Evolutionary conservation across 1,140 invertebrate genomes (phyloP).

Genomic region (Cotesia chilonis): DNA sequence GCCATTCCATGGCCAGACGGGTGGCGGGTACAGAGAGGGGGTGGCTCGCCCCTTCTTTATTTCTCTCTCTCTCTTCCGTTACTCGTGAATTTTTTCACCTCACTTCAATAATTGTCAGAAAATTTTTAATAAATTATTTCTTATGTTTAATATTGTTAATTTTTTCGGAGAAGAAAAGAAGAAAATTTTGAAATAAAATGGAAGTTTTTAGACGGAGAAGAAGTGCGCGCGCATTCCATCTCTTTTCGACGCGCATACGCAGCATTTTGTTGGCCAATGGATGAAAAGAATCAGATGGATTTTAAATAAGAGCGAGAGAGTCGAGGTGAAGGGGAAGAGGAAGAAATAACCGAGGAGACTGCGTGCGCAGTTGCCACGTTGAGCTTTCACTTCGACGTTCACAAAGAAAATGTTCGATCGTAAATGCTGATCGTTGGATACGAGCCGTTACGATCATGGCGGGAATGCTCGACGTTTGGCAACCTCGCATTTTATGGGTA

Average conservation of each 20-base stretch:
- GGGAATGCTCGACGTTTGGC: constrained; percentile 49
- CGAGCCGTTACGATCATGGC: constrained; percentile 51
- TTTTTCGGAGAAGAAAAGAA: not conserved
- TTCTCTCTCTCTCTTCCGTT: constrained; percentile 45
- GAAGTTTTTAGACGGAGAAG: no score
- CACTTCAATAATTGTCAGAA: constrained; percentile 27
- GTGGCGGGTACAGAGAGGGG: constrained; percentile 53
- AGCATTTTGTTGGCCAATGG: constrained; percentile 31
- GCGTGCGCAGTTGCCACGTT: constrained; percentile 53
- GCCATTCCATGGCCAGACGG: constrained; percentile 50
- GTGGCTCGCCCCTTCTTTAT: constrained; percentile 51
- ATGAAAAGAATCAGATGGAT: constrained; percentile 32
- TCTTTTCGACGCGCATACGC: constrained; percentile 1
- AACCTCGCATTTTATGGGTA: constrained; percentile 42
- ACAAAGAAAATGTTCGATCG: constrained; percentile 60
- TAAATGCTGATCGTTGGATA: constrained; percentile 50
- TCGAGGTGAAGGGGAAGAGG: constrained; percentile 49
- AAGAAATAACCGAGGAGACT: constrained; percentile 38
- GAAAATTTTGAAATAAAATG: no score
- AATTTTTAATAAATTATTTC: not conserved
- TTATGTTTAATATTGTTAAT: not conserved
- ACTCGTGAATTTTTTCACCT: constrained; percentile 34
- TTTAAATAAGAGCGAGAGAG: not conserved
- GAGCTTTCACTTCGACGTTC: constrained; percentile 58
- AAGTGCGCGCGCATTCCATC: constrained; percentile 26